A percentile compares a stretch with the other conserved stretches of the same genome.
These are phyloP conservation scores for Oriolus oriolus DNA, from an alignment of 2,113 vertebrate species.

Conservation along the genomic window DNA sequence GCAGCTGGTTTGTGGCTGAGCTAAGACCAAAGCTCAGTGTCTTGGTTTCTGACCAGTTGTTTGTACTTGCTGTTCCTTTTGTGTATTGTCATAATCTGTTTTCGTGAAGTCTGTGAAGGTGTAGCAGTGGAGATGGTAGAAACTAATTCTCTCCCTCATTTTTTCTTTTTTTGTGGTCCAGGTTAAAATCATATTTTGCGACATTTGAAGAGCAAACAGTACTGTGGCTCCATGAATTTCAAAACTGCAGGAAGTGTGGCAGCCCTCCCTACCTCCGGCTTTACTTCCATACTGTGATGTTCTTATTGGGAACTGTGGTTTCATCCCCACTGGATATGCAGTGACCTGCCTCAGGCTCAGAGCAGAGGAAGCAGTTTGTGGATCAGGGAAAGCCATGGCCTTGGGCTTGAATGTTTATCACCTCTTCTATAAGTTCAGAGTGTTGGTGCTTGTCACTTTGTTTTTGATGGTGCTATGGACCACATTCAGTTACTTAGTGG, in stretches of 20 bases:
- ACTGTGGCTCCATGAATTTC: neutral
- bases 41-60: neutral
- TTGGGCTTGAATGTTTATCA: slow-evolving; percentile 54
- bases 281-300: neutral
- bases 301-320: neutral
- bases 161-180: neutral
- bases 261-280: neutral
- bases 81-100: neutral
- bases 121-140: neutral
- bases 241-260: neutral
- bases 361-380: neutral
- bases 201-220: neutral
- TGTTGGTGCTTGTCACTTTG: slow-evolving; percentile 75
- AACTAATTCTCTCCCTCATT: neutral
- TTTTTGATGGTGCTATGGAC: slow-evolving; percentile 80
- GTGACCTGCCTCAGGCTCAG: neutral
- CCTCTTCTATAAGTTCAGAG: slow-evolving; percentile 72
- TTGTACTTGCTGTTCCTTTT: neutral
- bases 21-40: neutral
- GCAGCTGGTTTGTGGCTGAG: neutral
- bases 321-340: neutral
- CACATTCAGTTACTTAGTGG: slow-evolving; percentile 69
- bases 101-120: neutral
- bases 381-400: slow-evolving; percentile 71
- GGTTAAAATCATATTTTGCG: neutral